Base-by-base conservation (phyloP, 2,888 invertebrate genomes). In the Sussaba pulchella region DNA sequence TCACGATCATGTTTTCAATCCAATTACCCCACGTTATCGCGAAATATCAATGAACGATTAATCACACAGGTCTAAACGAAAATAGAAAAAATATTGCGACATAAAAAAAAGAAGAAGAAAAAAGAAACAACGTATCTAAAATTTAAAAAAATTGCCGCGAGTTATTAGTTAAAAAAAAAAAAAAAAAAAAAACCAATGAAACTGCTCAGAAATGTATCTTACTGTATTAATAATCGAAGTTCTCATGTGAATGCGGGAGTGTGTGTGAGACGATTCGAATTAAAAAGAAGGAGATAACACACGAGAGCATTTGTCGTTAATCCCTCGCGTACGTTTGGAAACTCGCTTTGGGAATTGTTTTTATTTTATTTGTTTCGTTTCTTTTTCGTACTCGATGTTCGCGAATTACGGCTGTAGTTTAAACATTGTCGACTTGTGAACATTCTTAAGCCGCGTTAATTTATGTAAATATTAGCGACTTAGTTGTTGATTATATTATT, bases 381-480 rank as follows among this genome's bases (percentile, higher is more conserved):
- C 61, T 69, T 57, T 52, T 66, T 41, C 36, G 52, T 36, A 73
- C 39, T 43, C 54, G 61, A 61, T 39, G 41, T 57, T 73, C 63
- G 72, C 76, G 52, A 73, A 43, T 72, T 14, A 67, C 72, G 67
- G 75, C 70, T 64, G 64, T 78, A 79, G 72, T 81, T 5, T 82
- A 47, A 81, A 73, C 72, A 84, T 88, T 85, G 87, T 85, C 85
- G 84, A 87, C 81, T 84, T 86, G n/a, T 82, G 87, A 85, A 87
- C 85, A 82, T 85, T 86, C 85, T 83, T 88, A 57, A 45, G 84
- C 82, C 87, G 86, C 83, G 80, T 87, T 87, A 84, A 85, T 89
- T 84, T 85, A 85, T 89, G 90, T 90, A 90, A 86, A 90, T 90
- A 90, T 86, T 90, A 88, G 85, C 83, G 82, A 84, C 85, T 83